phyloP scores from a whole-genome alignment of 2,888 invertebrate species.

The Andrena minutula region DNA sequence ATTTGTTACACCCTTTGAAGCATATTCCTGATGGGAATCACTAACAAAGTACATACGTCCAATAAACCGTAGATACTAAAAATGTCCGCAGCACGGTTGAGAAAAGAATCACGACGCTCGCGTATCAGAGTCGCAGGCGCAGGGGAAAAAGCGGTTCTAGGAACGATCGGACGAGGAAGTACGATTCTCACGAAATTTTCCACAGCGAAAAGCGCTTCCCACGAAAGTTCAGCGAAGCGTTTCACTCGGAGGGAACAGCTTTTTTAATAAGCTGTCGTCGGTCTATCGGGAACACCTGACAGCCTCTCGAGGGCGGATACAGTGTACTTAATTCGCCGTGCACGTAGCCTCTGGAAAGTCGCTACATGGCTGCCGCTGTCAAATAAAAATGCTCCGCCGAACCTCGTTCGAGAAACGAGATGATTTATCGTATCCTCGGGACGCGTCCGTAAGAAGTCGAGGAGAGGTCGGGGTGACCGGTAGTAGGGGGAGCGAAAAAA shows the following conservation, averaged over 20 bases:
- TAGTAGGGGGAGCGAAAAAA: conserved; percentile 34
- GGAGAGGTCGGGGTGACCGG: conserved; percentile 19
- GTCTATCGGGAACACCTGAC: conserved; percentile 63
- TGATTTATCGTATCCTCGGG: conserved; percentile 72
- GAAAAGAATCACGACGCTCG: background rate
- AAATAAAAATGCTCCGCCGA: conserved; percentile 70
- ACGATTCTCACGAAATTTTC: conserved; percentile 48
- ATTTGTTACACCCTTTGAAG: too few relatives aligned
- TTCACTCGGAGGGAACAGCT: conserved; percentile 36
- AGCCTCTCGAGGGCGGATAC: conserved; percentile 57
- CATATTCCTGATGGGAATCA: too few relatives aligned
- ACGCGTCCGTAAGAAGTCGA: conserved; percentile 69
- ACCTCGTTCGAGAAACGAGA: conserved; percentile 70
- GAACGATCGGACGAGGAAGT: conserved; percentile 35
- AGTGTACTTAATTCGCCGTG: conserved; percentile 60
- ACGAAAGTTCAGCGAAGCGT: conserved; percentile 33
- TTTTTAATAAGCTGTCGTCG: conserved; percentile 52
- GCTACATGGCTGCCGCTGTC: conserved; percentile 64
- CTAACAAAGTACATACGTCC: too few relatives aligned
- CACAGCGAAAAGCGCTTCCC: conserved; percentile 46
- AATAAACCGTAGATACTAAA: too few relatives aligned
- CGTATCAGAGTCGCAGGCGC: background rate
- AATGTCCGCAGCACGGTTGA: background rate
- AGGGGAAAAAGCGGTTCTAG: background rate
- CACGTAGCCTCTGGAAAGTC: conserved; percentile 70